These are phyloP conservation scores for Cyclophora albipunctata DNA, from an alignment of 2,888 invertebrate genomes.

Conservation along the genomic window DNA sequence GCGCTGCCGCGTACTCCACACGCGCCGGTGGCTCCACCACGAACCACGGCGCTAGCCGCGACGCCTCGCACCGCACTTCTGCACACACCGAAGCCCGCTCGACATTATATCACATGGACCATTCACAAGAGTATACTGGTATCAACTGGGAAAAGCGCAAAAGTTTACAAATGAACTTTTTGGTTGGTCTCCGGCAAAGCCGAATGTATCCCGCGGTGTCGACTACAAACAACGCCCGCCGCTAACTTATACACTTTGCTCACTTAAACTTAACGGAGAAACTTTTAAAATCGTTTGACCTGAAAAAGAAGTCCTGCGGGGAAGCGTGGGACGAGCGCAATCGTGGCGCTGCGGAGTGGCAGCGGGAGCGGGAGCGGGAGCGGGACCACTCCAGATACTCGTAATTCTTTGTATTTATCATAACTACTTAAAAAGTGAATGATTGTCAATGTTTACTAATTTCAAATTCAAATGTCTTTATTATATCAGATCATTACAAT, in stretches of 20 bases:
- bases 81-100: background rate
- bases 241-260: conserved; percentile 31
- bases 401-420: no score
- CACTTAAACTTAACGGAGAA: conserved; percentile 42
- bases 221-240: conserved; percentile 26
- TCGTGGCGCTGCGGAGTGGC: background rate
- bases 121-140: background rate
- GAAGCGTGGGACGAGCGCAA: background rate
- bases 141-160: background rate
- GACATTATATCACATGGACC: background rate
- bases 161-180: background rate
- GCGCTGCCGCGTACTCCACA: conserved; percentile 31
- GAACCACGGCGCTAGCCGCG: conserved; percentile 38
- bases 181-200: background rate
- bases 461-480: no score
- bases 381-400: no score
- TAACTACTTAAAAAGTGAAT: no score
- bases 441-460: no score
- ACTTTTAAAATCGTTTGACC: conserved; percentile 44
- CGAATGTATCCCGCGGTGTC: conserved; percentile 10
- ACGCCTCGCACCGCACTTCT: conserved; percentile 11
- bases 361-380: conserved; percentile 4
- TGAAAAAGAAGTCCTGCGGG: conserved; percentile 22
- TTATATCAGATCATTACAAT: no score
- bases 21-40: conserved; percentile 39